Evolutionary conservation across 2,113 vertebrate genomes (phyloP).

Genomic region (Ptilorrhoa leucosticta): DNA sequence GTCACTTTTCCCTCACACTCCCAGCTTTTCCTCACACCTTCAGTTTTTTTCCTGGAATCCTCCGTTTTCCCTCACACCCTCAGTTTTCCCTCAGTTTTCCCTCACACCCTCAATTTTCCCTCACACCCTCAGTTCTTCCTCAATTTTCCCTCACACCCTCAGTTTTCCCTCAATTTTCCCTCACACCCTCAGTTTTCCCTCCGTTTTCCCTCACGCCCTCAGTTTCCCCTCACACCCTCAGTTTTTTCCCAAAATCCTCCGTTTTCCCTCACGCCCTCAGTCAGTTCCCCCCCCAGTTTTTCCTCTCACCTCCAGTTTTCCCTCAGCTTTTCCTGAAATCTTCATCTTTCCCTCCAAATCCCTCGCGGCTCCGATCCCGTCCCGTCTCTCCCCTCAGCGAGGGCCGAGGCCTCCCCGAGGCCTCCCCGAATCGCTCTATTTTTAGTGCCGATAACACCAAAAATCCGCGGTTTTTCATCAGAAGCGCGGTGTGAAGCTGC

Average conservation of each 20-base stretch:
- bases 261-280: background rate
- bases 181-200: background rate
- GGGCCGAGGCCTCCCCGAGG: background rate
- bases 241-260: no score
- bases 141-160: background rate
- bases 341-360: background rate
- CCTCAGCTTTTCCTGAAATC: no score
- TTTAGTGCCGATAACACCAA: background rate
- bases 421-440: background rate
- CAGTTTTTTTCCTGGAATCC: background rate
- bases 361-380: background rate
- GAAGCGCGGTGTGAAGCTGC: background rate
- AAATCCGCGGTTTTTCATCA: background rate
- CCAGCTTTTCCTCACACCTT: background rate
- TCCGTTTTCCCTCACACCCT: background rate
- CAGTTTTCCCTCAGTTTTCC: background rate
- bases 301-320: background rate
- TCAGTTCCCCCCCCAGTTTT: background rate
- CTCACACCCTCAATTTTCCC: background rate
- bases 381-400: background rate
- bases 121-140: background rate
- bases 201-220: no score
- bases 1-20: background rate
- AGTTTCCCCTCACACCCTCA: background rate
- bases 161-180: background rate